Base-by-base conservation (phyloP, 2,888 invertebrate species). In the Synergus gifuensis region DNA sequence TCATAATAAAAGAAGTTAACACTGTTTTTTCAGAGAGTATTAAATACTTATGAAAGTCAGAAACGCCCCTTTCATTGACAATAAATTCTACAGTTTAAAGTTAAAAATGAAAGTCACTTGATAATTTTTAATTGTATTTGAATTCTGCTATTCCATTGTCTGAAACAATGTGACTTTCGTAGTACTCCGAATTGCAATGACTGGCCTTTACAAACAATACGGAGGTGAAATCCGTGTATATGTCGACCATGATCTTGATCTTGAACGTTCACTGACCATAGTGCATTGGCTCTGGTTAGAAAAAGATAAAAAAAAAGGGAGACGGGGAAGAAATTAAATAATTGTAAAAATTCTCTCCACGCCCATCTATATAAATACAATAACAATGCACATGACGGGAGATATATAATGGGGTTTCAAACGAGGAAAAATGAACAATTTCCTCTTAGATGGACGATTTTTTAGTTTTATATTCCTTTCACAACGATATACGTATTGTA, bases 171-270 rank as follows among this genome's bases (percentile, higher is more conserved):
- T 28, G 7, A 62, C 62, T 62, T 62, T 62, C 62, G 5, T 62
- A 14, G 28, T 12, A 14, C 14, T 28, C 14, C 22, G 28, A 36
- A 69, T 49, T 69, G 22, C n/a, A 54, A n/a, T 69, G 46, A 28
- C 49, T 73, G 28, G 8, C n/a, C 54, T 28, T 36, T 40, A 73
- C 67, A 49, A 18, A 54, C 73, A 73, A 73, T 73, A 54, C 54
- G 16, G n/a, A 69, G 54, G 73, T 54, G 73, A 73, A 73, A 73
- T 49, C 9, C 18, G n/a, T 28, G 1, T 22, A 22, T 28, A 16
- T 54, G 54, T 36, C 36, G 73, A 58, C n/a, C 73, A 73, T 73
- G 73, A 73, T 73, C 73, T 73, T 73, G 73, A 73, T 73, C 73
- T 58, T 73, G 73, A 73, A 58, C 73, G 73, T 54, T 73, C 73